A percentile compares a stretch with the other conserved stretches of the same genome.
phyloP scores from a whole-genome alignment of 2,888 invertebrate species.

The Furcula furcula region DNA sequence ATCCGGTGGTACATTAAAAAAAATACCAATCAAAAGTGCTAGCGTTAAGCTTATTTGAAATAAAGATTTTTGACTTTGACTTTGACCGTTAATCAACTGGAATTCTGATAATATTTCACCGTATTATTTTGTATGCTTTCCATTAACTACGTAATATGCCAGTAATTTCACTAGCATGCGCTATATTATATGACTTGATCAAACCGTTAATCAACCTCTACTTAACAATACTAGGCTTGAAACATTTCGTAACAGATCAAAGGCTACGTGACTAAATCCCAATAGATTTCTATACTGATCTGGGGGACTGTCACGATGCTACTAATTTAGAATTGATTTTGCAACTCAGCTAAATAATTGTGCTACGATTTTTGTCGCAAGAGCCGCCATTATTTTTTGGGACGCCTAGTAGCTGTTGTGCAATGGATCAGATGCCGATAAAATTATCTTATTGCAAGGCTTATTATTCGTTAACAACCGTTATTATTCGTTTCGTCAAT shows the following conservation, averaged over 20 bases:
- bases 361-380: conserved; percentile 23
- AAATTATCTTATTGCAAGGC: conserved; percentile 61
- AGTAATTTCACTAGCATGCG: no score
- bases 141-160: no score
- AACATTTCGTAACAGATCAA: conserved; percentile 68
- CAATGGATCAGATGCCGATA: conserved; percentile 55
- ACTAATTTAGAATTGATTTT: conserved; percentile 60
- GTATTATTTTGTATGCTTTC: no score
- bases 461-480: conserved; percentile 68
- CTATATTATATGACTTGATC: no score
- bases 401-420: conserved; percentile 53
- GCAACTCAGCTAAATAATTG: conserved; percentile 45
- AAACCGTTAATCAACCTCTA: not conserved
- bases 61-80: no score
- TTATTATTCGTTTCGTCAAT: conserved; percentile 65
- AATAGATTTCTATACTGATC: conserved; percentile 62
- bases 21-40: no score
- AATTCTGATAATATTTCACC: no score
- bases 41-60: no score
- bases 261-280: conserved; percentile 72
- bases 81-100: no score
- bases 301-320: conserved; percentile 65
- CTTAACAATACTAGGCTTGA: conserved; percentile 26
- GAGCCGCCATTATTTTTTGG: conserved; percentile 51
- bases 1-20: no score